Conservation (phyloP, 2,113 vertebrate genomes). For the Mesembrinibis cayennensis region DNA sequence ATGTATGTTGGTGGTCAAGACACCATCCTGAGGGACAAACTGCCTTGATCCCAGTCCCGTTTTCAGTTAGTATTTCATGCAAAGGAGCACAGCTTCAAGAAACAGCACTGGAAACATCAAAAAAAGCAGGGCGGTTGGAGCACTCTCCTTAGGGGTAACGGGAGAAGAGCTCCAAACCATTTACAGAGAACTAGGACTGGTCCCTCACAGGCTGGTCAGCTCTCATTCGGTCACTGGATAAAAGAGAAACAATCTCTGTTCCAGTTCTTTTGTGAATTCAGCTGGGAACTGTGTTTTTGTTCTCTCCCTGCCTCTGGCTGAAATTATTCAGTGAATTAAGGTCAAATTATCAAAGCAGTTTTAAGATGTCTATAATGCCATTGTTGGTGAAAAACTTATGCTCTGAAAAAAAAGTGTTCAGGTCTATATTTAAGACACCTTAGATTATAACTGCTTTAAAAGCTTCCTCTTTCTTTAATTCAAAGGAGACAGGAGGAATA, state of each 20-base stretch:
- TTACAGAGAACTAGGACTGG: neutral
- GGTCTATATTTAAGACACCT: neutral
- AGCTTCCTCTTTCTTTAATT: neutral
- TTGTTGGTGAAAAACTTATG: neutral
- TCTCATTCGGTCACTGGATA: neutral
- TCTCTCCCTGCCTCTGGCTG: neutral
- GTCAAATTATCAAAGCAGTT: neutral
- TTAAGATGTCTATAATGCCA: neutral
- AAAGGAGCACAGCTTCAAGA: neutral
- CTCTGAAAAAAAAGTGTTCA: neutral
- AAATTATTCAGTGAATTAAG: conserved; percentile 1
- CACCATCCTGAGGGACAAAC: neutral
- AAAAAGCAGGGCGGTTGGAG: neutral
- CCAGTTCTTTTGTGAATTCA: neutral
- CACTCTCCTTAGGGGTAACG: neutral
- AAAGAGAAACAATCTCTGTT: neutral
- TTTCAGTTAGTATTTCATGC: neutral
- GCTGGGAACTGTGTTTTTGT: neutral
- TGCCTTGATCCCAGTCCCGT: neutral
- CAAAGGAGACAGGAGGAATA: neutral
- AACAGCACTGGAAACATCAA: neutral
- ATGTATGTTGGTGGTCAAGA: neutral
- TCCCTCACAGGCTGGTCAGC: neutral
- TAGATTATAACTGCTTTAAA: neutral
- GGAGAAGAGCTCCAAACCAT: neutral